phyloP scores from a whole-genome alignment of 1,140 invertebrate genomes.

The Lucilia cuprina region DNA sequence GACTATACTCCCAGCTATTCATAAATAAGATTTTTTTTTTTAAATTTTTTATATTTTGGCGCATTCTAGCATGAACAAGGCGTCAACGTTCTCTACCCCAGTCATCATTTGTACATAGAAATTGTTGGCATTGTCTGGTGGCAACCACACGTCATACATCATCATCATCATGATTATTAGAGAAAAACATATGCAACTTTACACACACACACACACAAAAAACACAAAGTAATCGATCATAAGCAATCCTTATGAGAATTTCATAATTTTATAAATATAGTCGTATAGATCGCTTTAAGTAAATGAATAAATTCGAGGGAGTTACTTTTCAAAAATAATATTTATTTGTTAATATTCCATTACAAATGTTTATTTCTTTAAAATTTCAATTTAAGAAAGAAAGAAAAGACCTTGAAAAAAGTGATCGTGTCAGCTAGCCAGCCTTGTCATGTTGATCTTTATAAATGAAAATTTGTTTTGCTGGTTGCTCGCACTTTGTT shows the following conservation, averaged over 20 bases:
- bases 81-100: not conserved
- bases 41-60: not conserved
- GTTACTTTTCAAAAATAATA: too few relatives aligned
- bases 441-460: not conserved
- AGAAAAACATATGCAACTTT: not conserved
- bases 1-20: not conserved
- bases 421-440: too few relatives aligned
- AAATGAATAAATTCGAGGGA: too few relatives aligned
- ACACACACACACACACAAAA: too few relatives aligned
- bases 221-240: conserved; percentile 1
- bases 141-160: conserved; percentile 17
- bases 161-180: not conserved
- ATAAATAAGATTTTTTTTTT: too few relatives aligned
- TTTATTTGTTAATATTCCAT: too few relatives aligned
- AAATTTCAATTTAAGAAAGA: too few relatives aligned
- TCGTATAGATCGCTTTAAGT: not conserved
- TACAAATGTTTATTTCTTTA: too few relatives aligned
- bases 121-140: not conserved
- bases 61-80: not conserved
- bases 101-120: not conserved
- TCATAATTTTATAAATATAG: conserved; percentile 24
- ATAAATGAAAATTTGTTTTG: conserved; percentile 16
- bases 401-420: too few relatives aligned
- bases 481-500: conserved; percentile 16
- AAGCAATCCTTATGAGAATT: conserved; percentile 13